Evolutionary conservation across 2,888 invertebrate genomes (phyloP), one percentile per base, ranked within the genome.

Genomic region (Colostygia pectinataria): DNA sequence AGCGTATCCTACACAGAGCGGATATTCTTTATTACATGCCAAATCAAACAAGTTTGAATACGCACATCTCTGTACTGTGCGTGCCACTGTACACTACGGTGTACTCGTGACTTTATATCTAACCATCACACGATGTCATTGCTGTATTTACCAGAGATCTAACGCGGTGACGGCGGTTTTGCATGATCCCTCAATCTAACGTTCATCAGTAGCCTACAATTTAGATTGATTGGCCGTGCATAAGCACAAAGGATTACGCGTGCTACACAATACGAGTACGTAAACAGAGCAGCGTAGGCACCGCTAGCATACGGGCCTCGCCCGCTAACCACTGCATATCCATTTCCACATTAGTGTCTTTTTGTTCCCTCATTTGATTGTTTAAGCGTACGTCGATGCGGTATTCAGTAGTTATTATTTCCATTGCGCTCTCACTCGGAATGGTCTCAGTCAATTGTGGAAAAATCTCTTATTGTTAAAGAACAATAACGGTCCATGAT

Each of bases 321-420:
- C 59, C 47, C 59, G 55, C 58, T 50, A 42, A 41, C 42, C 44
- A 55, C 71, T 74, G 82, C 82, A 85, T 87, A 87, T 86, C 86
- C 88, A 87, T 86, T 83, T 85, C 79, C 86, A 80, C 87, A 86
- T 89, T 86, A 84, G 80, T 79, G 78, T 82, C 86, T 88, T 90
- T 89, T 90, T 89, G 86, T 89, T 88, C 84, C 68, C 72, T n/a
- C 76, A 77, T 83, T 81, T 86, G 89, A 89, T 90, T 90, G 88
- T 90, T 87, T 89, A 86, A 87, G 81, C 87, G 87, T 83, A 87
- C 86, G 83, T 85, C 87, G 84, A 90, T 88, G 89, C 80, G 79
- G 83, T 85, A 82, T 82, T 82, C 85, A 80, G 71, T 79, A 78
- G 83, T 83, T 85, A 83, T 83, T 83, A 78, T 84, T 83, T 80